phyloP scores from a whole-genome alignment of 2,797 vertebrate genomes.

The Cichlasoma orientale region DNA sequence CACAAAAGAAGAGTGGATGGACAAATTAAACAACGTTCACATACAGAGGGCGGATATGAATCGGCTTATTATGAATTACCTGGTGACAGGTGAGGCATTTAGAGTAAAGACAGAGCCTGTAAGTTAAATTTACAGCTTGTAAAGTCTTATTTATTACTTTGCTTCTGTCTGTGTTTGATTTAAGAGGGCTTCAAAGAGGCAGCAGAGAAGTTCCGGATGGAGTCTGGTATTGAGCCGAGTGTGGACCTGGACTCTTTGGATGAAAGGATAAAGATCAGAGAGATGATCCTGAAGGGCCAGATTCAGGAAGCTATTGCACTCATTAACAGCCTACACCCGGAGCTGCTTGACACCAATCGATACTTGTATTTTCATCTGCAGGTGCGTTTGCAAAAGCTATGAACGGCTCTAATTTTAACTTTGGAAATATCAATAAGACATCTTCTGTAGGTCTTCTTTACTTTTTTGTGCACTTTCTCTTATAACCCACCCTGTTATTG shows the following conservation, averaged over 20 bases:
- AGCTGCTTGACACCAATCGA: slow-evolving; percentile 94
- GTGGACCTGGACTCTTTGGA: slow-evolving; percentile 96
- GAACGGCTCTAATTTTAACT: not conserved
- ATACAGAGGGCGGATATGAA: slow-evolving; percentile 99
- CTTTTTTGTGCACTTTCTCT: not conserved
- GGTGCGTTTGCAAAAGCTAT: slow-evolving; percentile 68
- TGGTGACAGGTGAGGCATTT: slow-evolving; percentile 90
- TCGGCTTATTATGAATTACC: slow-evolving; percentile 97
- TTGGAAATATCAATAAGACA: not conserved
- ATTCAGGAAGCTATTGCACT: slow-evolving; percentile 95
- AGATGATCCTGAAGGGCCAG: slow-evolving; percentile 97
- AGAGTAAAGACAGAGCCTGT: not conserved
- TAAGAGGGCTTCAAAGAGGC: slow-evolving; percentile 98
- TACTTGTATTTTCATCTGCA: slow-evolving; percentile 96
- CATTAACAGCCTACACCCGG: slow-evolving; percentile 95
- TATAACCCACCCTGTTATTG: not conserved
- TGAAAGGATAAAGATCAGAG: slow-evolving; percentile 95
- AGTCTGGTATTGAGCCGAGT: slow-evolving; percentile 96
- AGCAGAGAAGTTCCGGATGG: slow-evolving; percentile 96
- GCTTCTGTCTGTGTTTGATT: slow-evolving; percentile 13
- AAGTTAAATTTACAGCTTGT: not conserved
- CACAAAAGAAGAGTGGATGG: slow-evolving; percentile 98
- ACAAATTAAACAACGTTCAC: slow-evolving; percentile 95
- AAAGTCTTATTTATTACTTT: not conserved
- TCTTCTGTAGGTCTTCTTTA: not conserved